Percentiles rank a stretch among this genome's conserved stretches.
Conservation (phyloP, 2,797 vertebrate genomes). For the Gymnoscopelus microlampas region DNA sequence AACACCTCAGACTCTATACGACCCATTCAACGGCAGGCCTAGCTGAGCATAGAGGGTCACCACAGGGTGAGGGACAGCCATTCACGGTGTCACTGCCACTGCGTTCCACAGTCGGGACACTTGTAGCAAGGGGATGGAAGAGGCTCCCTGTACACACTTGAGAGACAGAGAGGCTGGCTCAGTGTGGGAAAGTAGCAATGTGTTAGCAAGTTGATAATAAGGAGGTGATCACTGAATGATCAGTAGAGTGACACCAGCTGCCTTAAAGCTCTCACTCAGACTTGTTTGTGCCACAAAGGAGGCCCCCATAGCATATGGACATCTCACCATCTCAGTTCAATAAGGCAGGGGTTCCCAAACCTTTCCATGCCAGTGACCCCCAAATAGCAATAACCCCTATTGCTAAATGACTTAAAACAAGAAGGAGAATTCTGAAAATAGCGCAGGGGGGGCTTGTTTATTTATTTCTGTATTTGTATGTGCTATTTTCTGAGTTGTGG, state of each 20-base stretch:
- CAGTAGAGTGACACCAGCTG: slow-evolving; percentile 7
- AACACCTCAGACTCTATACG: slow-evolving; percentile 23
- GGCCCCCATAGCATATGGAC: background rate
- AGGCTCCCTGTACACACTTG: slow-evolving; percentile 47
- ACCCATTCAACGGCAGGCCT: slow-evolving; percentile 57
- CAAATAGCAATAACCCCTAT: no score
- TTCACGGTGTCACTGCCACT: slow-evolving; percentile 59
- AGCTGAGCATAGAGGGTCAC: slow-evolving; percentile 44
- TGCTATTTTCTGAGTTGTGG: no score
- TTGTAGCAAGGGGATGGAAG: slow-evolving; percentile 38
- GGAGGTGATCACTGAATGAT: slow-evolving; percentile 32
- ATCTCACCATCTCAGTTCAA: no score
- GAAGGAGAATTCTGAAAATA: no score
- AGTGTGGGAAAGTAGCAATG: slow-evolving; percentile 21
- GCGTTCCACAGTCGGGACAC: slow-evolving; percentile 31
- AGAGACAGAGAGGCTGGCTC: slow-evolving; percentile 4
- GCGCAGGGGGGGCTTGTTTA: no score
- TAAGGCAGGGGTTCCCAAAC: no score
- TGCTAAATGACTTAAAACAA: no score
- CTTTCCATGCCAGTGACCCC: no score
- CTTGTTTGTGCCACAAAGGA: slow-evolving; percentile 19
- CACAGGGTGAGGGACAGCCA: slow-evolving; percentile 38
- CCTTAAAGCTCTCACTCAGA: slow-evolving; percentile 15
- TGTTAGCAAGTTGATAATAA: background rate
- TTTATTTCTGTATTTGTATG: no score